Evolutionary conservation across 2,888 invertebrate species (phyloP).

Genomic region (Monoplex corrugatus): DNA sequence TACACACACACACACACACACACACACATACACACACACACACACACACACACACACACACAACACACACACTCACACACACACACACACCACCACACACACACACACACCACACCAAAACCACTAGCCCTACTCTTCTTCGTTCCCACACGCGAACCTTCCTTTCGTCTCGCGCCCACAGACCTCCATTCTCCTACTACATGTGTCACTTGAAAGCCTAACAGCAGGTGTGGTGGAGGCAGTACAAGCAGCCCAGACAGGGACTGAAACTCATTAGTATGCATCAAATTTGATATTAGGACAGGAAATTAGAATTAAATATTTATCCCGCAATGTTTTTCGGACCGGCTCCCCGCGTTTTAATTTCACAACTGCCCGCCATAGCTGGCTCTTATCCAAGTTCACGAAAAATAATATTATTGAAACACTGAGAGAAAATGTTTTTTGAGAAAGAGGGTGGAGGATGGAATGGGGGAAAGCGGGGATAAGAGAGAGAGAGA

Average conservation of each 20-base stretch:
- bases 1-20: neutral
- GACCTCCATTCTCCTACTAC: neutral
- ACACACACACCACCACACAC: neutral
- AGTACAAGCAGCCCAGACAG: neutral
- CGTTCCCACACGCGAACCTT: neutral
- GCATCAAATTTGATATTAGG: conserved; percentile 50
- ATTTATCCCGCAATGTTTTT: conserved; percentile 48
- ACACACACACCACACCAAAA: neutral
- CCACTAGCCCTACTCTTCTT: neutral
- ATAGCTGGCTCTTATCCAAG: neutral
- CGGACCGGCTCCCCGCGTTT: conserved; percentile 43
- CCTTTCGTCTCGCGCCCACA: no score
- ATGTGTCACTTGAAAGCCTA: neutral
- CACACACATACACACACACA: conserved; percentile 10
- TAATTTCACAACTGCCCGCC: conserved; percentile 46
- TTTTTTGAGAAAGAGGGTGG: neutral
- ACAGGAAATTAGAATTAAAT: conserved; percentile 53
- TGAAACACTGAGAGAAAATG: no score
- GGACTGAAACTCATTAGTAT: conserved; percentile 32
- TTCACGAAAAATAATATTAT: neutral
- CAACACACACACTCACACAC: neutral
- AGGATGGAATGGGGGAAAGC: neutral
- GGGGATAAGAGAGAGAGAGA: neutral
- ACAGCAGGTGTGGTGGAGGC: no score
- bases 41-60: no score